Evolutionary conservation across 2,888 invertebrate genomes (phyloP), one percentile per base, ranked within the genome.

Genomic region (Eledone cirrhosa): DNA sequence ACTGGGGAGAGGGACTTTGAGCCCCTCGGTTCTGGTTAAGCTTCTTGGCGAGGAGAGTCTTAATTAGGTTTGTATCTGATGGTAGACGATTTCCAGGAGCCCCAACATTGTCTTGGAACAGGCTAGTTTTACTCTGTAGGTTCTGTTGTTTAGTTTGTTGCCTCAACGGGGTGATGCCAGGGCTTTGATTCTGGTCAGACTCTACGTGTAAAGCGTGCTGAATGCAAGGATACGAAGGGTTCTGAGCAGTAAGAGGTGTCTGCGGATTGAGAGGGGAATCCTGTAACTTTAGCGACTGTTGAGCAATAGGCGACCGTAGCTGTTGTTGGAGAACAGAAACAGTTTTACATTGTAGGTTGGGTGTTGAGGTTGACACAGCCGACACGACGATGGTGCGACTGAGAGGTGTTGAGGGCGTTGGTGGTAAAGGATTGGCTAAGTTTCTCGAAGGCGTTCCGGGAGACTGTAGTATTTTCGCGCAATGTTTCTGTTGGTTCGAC

Each of bases 11-110:
- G 41, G 76, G 78, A 79, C 81, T 81, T 67, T 81, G 81, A 72
- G 78, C 78, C 31, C 84, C 81, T 80, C 84, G 84, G 79, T 86
- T 85, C 78, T 82, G 83, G 48, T 82, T 84, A 31, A 90, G 83
- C 94, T 97, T 98, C 92, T 95, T 96, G 87, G 97, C 97, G 91
- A 98, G 92, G 85, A 98, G 93, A 92, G 96, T 97, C 92, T 97
- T 97, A 90, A 97, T 97, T 86, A 97, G 93, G 81, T 96, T 95
- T 78, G 96, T 84, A 63, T 89, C 87, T n/a, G 84, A 74, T 53
- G 80, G 67, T 24, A 78, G 77, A 48, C 67, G 76, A n/a, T n/a
- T 41, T 41, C 27, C 72, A 16, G 72, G n/a, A 13, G n/a, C 31
- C n/a, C 72, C 74, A 67, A 47, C 48, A 29, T 74, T 65, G 75